Base-by-base conservation (phyloP, 2,797 vertebrate genomes). In the Takifugu ocellatus region DNA sequence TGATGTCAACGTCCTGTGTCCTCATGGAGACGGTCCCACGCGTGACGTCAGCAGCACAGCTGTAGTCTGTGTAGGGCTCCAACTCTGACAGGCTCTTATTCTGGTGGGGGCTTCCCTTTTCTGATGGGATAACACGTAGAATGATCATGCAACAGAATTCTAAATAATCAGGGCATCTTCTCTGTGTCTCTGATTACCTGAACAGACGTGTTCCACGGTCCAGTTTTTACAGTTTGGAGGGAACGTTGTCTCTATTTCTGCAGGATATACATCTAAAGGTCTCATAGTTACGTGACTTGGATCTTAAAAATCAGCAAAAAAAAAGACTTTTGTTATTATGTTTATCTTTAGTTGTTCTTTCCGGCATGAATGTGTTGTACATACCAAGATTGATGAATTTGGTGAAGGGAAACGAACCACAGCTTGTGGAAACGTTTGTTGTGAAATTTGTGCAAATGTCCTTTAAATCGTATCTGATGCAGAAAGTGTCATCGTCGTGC, bases 21-120 rank as follows among this genome's bases (percentile, higher is more conserved):
- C 1, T 24, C 0, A 17, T 0, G 11, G 21, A 21, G 21, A 0
- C 0, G 0, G 12, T 3, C 1, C 14, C 11, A 1, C 43, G 0
- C 10, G 14, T 10, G 47, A 84, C 55, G 2, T 2, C 1, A 54
- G 71, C 83, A 2, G 0, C 52, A 26, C 88, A 91, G 0, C 0
- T 54, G 77, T 89, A 87, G 0, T 45, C 0, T n/a, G 54, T 73
- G 42, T 56, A 73, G 0, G 77, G 84, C 50, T 83, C 49, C 68
- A 86, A 47, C 0, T 70, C 5, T 9, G 33, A 2, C 11, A 49
- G 0, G 0, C 0, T 5, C 27, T 42, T 39, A 0, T 0, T 0
- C 2, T 11, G 0, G 0, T 1, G 1, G 6, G 0, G 0, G 3
- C 9, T 2, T 12, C 0, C 5, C 0, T 0, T 0, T 5, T 62